Conservation (phyloP, 2,797 vertebrate species). For the Pempheris klunzingeri region DNA sequence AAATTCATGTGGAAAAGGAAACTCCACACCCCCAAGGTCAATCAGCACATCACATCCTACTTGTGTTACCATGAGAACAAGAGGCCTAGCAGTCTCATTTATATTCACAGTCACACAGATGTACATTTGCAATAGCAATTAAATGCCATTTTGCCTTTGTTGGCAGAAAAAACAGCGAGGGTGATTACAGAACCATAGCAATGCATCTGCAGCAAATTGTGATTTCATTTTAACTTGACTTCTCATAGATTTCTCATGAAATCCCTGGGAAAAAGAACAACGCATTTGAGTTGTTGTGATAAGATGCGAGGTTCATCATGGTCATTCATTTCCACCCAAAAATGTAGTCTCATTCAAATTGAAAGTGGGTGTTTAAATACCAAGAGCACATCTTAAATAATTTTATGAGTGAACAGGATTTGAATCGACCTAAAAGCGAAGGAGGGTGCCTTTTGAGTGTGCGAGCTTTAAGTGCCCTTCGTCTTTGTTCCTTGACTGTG, state of each 20-base stretch:
- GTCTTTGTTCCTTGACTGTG: slow-evolving; percentile 50
- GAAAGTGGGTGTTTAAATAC: slow-evolving; percentile 66
- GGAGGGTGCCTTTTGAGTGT: slow-evolving; percentile 45
- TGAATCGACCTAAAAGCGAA: slow-evolving; percentile 73
- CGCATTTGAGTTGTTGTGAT: slow-evolving; percentile 48
- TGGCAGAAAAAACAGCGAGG: slow-evolving; percentile 36
- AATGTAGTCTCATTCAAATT: slow-evolving; percentile 52
- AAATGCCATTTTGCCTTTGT: slow-evolving; percentile 79
- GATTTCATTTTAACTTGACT: slow-evolving; percentile 50
- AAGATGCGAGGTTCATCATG: slow-evolving; percentile 67
- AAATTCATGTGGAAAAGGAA: slow-evolving; percentile 58
- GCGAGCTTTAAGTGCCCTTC: slow-evolving; percentile 61
- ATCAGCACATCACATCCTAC: slow-evolving; percentile 76
- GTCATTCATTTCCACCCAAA: slow-evolving; percentile 45
- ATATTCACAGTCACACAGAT: slow-evolving; percentile 83
- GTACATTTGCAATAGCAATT: slow-evolving; percentile 82
- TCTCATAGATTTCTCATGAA: slow-evolving; percentile 64
- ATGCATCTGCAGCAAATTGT: slow-evolving; percentile 48
- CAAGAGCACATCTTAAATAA: slow-evolving; percentile 66
- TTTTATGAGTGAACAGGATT: slow-evolving; percentile 68
- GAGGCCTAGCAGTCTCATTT: slow-evolving; percentile 75
- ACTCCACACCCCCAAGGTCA: slow-evolving; percentile 78
- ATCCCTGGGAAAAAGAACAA: slow-evolving; percentile 44
- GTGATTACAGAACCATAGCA: slow-evolving; percentile 56
- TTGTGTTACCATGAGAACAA: slow-evolving; percentile 86